phyloP scores from a whole-genome alignment of 2,888 invertebrate species.

The Pomacea canaliculata region DNA sequence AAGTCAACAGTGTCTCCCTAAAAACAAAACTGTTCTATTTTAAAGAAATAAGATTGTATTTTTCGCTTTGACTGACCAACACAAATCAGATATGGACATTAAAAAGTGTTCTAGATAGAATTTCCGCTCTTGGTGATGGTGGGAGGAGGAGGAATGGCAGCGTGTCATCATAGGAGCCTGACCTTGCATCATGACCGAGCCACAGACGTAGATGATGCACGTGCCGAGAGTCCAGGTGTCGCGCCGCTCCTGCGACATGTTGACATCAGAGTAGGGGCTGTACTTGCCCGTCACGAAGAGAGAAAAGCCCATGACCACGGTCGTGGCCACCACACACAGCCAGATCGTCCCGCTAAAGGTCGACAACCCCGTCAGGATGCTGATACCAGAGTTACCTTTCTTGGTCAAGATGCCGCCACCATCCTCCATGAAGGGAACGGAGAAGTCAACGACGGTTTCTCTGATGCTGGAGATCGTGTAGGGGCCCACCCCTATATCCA shows the following conservation, averaged over 20 bases:
- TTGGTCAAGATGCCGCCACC: constrained; percentile 51
- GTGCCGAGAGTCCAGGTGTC: constrained; percentile 17
- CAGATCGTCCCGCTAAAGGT: constrained; percentile 39
- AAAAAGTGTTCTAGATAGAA: too few species aligned
- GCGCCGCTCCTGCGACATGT: not conserved
- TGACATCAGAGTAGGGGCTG: constrained; percentile 24
- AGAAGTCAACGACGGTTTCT: constrained; percentile 50
- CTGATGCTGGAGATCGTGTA: constrained; percentile 49
- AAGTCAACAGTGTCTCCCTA: too few species aligned
- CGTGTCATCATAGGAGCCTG: too few species aligned
- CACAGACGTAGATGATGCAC: constrained; percentile 37
- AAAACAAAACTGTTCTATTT: too few species aligned
- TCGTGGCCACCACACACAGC: constrained; percentile 29
- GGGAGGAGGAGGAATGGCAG: too few species aligned
- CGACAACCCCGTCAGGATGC: constrained; percentile 35
- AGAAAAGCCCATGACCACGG: constrained; percentile 31
- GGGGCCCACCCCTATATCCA: constrained; percentile 50
- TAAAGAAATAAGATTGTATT: too few species aligned
- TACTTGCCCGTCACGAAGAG: constrained; percentile 32
- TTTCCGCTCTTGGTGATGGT: too few species aligned
- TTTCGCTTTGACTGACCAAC: too few species aligned
- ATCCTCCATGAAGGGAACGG: constrained; percentile 51
- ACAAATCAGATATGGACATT: too few species aligned
- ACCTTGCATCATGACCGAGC: constrained; percentile 42
- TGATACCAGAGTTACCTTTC: constrained; percentile 30